These are phyloP conservation scores for Ianthella basta DNA, from an alignment of 37 sponge, comb jelly and placozoan genomes.

Conservation along the genomic window DNA sequence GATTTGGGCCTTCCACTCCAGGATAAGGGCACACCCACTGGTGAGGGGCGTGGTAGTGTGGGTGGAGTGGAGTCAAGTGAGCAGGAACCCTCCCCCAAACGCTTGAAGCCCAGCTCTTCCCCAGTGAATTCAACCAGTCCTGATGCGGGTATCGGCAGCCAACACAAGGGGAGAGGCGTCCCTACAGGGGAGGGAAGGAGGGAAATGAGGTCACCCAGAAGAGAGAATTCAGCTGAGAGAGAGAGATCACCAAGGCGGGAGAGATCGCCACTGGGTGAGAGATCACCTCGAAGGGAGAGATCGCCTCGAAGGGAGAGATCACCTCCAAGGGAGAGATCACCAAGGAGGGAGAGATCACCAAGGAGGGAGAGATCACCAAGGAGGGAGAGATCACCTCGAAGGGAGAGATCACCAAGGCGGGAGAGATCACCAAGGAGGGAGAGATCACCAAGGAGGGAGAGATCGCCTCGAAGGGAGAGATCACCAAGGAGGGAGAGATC, in stretches of 20 bases:
- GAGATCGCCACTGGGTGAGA: neutral
- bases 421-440: slow-evolving; percentile 34
- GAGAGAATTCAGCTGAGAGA: too few relatives aligned
- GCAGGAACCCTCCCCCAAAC: too few relatives aligned
- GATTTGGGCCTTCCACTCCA: too few relatives aligned
- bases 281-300: too few relatives aligned
- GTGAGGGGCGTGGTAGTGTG: too few relatives aligned
- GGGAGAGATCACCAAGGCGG: slow-evolving; percentile 16
- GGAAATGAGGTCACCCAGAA: neutral
- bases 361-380: neutral
- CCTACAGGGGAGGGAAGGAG: neutral
- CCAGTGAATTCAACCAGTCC: neutral
- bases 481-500: slow-evolving; percentile 38
- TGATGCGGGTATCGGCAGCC: neutral
- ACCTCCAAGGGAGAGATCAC: neutral
- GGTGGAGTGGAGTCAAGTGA: too few relatives aligned
- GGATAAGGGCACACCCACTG: too few relatives aligned
- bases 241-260: neutral
- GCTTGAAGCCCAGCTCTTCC: neutral
- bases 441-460: slow-evolving; percentile 23
- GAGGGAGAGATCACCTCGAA: neutral
- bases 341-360: slow-evolving; percentile 19
- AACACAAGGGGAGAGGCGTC: neutral
- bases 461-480: slow-evolving; percentile 20
- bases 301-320: neutral